Percentiles rank a stretch among this genome's conserved stretches.
Evolutionary conservation across 2,797 vertebrate species (phyloP).

Genomic region (Ceryle rudis): DNA sequence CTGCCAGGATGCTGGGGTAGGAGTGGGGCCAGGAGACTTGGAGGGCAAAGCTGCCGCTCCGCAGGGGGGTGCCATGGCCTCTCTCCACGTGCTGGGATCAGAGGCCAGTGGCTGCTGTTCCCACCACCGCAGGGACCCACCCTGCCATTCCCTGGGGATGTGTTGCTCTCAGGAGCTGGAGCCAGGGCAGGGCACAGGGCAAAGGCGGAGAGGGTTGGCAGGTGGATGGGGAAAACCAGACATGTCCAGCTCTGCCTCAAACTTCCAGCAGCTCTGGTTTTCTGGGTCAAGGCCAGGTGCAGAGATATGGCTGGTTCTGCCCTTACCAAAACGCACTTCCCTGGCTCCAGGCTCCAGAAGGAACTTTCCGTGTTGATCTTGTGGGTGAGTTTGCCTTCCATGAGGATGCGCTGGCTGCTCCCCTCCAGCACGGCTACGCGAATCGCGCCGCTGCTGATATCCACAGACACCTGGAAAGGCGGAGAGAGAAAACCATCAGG

Average conservation of each 20-base stretch:
- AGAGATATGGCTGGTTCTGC: neutral
- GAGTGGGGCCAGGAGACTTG: neutral
- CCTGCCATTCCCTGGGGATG: accelerated
- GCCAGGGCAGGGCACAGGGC: neutral
- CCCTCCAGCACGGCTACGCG: slow-evolving; percentile 85
- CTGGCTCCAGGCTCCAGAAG: slow-evolving; percentile 95
- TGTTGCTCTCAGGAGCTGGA: neutral
- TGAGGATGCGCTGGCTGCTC: slow-evolving; percentile 79
- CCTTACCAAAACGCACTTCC: slow-evolving; percentile 89
- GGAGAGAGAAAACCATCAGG: neutral
- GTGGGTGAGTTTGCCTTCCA: slow-evolving; percentile 93
- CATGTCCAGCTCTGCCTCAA: neutral
- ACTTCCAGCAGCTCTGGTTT: neutral
- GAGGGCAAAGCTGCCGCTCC: neutral
- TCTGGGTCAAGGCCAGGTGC: neutral
- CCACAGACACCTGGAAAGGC: slow-evolving; percentile 87
- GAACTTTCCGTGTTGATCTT: slow-evolving; percentile 95
- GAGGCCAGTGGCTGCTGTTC: neutral
- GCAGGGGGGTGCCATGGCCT: accelerated
- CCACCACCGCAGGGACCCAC: accelerated
- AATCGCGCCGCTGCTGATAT: slow-evolving; percentile 82
- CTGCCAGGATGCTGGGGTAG: accelerated
- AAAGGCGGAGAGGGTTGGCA: accelerated
- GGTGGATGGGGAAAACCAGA: neutral
- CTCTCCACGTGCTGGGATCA: neutral